Conservation (phyloP, 1,140 invertebrate species). For the Epicauta chinensis region DNA sequence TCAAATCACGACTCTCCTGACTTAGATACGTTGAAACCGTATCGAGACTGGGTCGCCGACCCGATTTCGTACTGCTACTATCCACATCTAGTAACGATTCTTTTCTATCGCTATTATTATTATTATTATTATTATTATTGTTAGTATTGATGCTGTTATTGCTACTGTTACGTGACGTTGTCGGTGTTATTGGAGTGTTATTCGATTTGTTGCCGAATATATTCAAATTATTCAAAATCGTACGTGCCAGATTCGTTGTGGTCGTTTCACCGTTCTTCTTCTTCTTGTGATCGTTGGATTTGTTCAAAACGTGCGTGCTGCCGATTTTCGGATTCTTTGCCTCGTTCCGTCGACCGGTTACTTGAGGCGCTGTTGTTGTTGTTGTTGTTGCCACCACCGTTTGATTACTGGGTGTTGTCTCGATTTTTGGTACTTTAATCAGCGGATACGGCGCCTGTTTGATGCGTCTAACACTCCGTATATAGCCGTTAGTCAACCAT, state of each 20-base stretch:
- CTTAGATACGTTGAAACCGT: slow-evolving; percentile 84
- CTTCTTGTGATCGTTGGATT: slow-evolving; percentile 33
- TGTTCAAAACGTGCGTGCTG: slow-evolving; percentile 29
- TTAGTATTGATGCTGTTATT: no score
- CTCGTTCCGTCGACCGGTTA: slow-evolving; percentile 12
- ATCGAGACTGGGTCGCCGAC: slow-evolving; percentile 71
- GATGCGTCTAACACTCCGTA: slow-evolving; percentile 63
- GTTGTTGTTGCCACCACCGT: no score
- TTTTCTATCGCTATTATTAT: slow-evolving; percentile 29
- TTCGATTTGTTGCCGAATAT: slow-evolving; percentile 58
- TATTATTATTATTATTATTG: slow-evolving; percentile 1
- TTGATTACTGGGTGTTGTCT: no score
- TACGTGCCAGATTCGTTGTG: slow-evolving; percentile 61
- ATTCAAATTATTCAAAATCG: slow-evolving; percentile 72
- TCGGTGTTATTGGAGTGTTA: slow-evolving; percentile 31
- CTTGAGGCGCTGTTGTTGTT: no score
- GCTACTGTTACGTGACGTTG: slow-evolving; percentile 14
- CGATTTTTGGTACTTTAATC: slow-evolving; percentile 49
- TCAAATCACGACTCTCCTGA: slow-evolving; percentile 66
- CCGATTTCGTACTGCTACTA: slow-evolving; percentile 63
- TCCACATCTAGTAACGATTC: slow-evolving; percentile 54
- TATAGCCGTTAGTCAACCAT: slow-evolving; percentile 62
- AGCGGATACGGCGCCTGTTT: slow-evolving; percentile 75
- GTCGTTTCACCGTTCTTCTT: slow-evolving; percentile 35
- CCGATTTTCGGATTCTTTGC: slow-evolving; percentile 27